Conservation (phyloP, 2,113 vertebrate species). For the Xerus inauris region DNA sequence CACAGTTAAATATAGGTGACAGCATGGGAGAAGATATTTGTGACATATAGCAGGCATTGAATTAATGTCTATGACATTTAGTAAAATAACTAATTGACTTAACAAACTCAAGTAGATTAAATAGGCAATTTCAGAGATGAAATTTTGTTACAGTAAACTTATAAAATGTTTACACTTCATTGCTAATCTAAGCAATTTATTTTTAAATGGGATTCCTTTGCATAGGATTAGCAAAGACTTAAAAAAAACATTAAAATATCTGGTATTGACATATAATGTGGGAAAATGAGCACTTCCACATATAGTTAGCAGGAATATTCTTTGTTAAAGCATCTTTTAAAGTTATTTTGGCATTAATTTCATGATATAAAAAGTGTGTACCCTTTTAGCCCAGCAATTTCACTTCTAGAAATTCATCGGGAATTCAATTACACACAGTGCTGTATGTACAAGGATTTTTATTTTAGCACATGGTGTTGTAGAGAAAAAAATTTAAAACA, state of each 20-base stretch:
- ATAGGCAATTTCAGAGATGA: conserved; percentile 33
- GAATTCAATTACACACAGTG: neutral
- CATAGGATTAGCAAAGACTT: conserved; percentile 8
- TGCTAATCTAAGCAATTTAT: neutral
- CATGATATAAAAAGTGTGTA: neutral
- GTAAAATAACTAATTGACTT: neutral
- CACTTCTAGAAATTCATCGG: neutral
- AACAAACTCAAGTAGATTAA: neutral
- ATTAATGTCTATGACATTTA: conserved; percentile 32
- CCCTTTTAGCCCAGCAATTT: neutral
- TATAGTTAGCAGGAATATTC: neutral
- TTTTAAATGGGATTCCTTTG: conserved; percentile 26
- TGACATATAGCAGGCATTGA: neutral
- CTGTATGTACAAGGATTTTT: neutral
- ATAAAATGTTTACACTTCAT: neutral
- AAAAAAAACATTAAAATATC: neutral
- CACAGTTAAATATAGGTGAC: neutral
- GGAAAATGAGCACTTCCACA: neutral
- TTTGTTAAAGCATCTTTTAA: neutral
- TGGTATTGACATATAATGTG: neutral
- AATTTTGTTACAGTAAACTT: conserved; percentile 31
- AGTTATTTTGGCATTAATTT: conserved; percentile 17
- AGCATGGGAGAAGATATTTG: neutral
- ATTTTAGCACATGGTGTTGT: neutral
- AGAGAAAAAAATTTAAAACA: neutral